A percentile compares a stretch with the other conserved stretches of the same genome.
phyloP scores from a whole-genome alignment of 2,113 vertebrate genomes.

The Sebastes schlegelii region DNA sequence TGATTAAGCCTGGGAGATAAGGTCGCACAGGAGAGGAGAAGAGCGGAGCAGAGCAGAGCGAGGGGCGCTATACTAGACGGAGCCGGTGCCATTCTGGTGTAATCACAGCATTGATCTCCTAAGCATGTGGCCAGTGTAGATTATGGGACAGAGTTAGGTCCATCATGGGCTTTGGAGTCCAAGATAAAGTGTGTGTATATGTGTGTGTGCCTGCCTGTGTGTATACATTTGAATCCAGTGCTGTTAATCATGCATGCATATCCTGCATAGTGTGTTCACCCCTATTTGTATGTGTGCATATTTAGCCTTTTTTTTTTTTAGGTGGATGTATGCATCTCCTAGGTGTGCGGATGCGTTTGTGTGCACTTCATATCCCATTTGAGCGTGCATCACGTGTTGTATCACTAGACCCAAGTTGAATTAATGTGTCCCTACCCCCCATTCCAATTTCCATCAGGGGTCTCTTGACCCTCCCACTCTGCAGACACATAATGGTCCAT shows the following conservation, averaged over 20 bases:
- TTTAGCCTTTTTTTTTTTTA: constrained; percentile 20
- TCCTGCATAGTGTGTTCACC: constrained; percentile 17
- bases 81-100: constrained; percentile 46
- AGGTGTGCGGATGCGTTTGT: constrained; percentile 28
- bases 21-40: constrained; percentile 64
- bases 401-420: constrained; percentile 66
- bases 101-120: constrained; percentile 73
- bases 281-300: constrained; percentile 46
- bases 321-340: constrained; percentile 32
- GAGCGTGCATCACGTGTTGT: constrained; percentile 15
- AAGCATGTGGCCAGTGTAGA: constrained; percentile 66
- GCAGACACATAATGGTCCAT: constrained; percentile 80
- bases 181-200: constrained; percentile 37
- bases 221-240: constrained; percentile 24
- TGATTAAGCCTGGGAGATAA: constrained; percentile 60
- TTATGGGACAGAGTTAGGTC: constrained; percentile 62
- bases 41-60: constrained; percentile 8
- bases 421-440: constrained; percentile 74
- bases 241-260: constrained; percentile 53
- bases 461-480: constrained; percentile 81
- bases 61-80: constrained; percentile 29
- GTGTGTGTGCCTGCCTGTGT: not conserved
- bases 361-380: constrained; percentile 41
- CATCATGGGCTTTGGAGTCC: constrained; percentile 56
- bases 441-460: constrained; percentile 72